phyloP scores from a whole-genome alignment of 2,113 vertebrate genomes.

The Pangasianodon gigas region DNA sequence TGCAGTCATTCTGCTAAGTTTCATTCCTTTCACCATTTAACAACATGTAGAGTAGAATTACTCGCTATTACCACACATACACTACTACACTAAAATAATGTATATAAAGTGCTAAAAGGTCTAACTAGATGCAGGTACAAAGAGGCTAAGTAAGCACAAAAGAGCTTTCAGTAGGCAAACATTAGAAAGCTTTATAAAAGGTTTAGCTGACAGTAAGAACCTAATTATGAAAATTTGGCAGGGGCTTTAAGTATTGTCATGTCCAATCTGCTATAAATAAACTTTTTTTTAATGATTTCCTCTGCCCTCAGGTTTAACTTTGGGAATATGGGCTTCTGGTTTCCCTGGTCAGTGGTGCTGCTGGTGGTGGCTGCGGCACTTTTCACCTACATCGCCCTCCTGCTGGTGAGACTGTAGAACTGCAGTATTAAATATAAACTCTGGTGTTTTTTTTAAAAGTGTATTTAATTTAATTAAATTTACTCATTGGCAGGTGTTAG shows the following conservation, averaged over 20 bases:
- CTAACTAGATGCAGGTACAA: no score
- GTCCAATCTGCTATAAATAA: not conserved
- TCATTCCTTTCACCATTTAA: not conserved
- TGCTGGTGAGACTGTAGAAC: slow-evolving; percentile 74
- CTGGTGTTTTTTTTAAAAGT: not conserved
- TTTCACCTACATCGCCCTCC: slow-evolving; percentile 76
- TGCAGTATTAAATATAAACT: not conserved
- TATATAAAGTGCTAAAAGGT: no score
- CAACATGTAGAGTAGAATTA: not conserved
- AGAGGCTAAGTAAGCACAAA: no score
- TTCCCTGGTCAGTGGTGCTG: slow-evolving; percentile 83
- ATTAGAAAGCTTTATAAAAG: no score
- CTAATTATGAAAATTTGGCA: not conserved
- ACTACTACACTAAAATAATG: no score
- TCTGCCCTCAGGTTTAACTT: slow-evolving; percentile 76
- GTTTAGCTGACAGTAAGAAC: no score
- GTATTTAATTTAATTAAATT: not conserved
- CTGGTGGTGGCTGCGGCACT: slow-evolving; percentile 72
- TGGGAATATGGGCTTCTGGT: slow-evolving; percentile 80
- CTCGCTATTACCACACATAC: not conserved
- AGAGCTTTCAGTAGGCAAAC: no score
- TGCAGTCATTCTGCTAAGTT: not conserved
- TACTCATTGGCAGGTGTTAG: slow-evolving; percentile 78
- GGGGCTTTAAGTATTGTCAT: not conserved
- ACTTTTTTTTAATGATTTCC: not conserved